Evolutionary conservation across 2,888 invertebrate species (phyloP).

Genomic region (Pollenia angustigena): DNA sequence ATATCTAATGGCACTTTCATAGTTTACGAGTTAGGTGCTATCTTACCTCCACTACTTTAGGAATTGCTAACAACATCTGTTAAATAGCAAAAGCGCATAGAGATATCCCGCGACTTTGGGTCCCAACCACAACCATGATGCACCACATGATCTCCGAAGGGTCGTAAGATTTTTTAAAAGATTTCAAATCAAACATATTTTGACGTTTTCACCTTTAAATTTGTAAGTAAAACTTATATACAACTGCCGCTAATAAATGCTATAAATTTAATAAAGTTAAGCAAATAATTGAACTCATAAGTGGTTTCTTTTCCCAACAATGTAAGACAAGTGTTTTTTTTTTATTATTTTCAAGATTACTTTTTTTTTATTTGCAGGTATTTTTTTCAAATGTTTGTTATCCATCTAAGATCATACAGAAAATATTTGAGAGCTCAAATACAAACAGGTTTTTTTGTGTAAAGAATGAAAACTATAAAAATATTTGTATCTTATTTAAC

Average conservation of each 20-base stretch:
- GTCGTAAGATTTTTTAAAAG: too few species aligned
- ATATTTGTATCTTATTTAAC: slow-evolving; percentile 4
- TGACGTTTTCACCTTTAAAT: too few species aligned
- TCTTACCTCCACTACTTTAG: too few species aligned
- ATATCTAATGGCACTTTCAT: too few species aligned
- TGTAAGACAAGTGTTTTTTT: slow-evolving; percentile 1
- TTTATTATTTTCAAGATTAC: not conserved
- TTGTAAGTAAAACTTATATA: not conserved
- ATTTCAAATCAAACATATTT: too few species aligned
- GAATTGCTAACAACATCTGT: too few species aligned
- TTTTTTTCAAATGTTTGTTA: slow-evolving; percentile 41
- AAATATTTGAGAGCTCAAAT: slow-evolving; percentile 62
- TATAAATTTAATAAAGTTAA: not conserved
- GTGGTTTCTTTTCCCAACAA: not conserved
- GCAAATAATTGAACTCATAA: not conserved
- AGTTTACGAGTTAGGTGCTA: too few species aligned
- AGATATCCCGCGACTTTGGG: too few species aligned
- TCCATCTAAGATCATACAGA: slow-evolving; percentile 45
- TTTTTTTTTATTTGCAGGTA: slow-evolving; percentile 17
- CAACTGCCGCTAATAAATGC: not conserved
- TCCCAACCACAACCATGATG: too few species aligned
- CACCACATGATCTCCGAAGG: too few species aligned
- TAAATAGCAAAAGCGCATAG: too few species aligned
- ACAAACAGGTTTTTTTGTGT: slow-evolving; percentile 58
- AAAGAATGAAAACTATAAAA: not conserved